These are phyloP conservation scores for Pseudoatta argentina DNA, from an alignment of 1,140 invertebrate genomes.

Conservation along the genomic window DNA sequence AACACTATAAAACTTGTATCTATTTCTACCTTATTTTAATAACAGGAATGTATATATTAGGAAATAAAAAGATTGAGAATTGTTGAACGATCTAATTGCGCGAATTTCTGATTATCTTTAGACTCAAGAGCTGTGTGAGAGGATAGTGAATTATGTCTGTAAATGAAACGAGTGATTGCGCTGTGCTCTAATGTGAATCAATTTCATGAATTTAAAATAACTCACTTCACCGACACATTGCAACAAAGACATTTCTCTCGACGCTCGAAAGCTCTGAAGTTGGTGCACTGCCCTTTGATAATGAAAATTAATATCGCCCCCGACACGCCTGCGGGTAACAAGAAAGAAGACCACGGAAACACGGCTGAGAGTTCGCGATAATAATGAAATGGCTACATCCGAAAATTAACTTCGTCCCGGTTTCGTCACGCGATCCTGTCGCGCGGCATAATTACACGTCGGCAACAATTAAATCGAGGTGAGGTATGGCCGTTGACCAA, in stretches of 20 bases:
- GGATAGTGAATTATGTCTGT: not conserved
- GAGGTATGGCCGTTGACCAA: not conserved
- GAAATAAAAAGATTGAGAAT: not conserved
- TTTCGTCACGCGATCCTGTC: slow-evolving; percentile 37
- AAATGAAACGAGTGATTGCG: slow-evolving; percentile 17
- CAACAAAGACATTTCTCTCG: slow-evolving; percentile 46
- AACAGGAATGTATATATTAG: not conserved
- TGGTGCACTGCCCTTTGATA: slow-evolving; percentile 1
- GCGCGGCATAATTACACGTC: slow-evolving; percentile 42
- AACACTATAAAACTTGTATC: not conserved
- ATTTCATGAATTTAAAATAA: slow-evolving; percentile 10
- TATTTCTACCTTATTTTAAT: not conserved
- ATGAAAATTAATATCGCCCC: slow-evolving; percentile 45
- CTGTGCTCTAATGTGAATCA: slow-evolving; percentile 9
- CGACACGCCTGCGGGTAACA: slow-evolving; percentile 21
- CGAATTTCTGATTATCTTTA: slow-evolving; percentile 1
- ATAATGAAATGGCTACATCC: slow-evolving; percentile 52
- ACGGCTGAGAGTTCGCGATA: slow-evolving; percentile 27
- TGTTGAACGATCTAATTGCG: not conserved
- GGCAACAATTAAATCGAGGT: slow-evolving; percentile 34
- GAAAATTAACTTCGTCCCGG: slow-evolving; percentile 54
- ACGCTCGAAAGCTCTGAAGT: not conserved
- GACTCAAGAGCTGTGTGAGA: not conserved
- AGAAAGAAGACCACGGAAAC: slow-evolving; percentile 15
- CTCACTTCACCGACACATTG: not conserved